These are phyloP conservation scores for Lagopus leucura DNA, from an alignment of 2,113 vertebrate genomes.

Conservation along the genomic window DNA sequence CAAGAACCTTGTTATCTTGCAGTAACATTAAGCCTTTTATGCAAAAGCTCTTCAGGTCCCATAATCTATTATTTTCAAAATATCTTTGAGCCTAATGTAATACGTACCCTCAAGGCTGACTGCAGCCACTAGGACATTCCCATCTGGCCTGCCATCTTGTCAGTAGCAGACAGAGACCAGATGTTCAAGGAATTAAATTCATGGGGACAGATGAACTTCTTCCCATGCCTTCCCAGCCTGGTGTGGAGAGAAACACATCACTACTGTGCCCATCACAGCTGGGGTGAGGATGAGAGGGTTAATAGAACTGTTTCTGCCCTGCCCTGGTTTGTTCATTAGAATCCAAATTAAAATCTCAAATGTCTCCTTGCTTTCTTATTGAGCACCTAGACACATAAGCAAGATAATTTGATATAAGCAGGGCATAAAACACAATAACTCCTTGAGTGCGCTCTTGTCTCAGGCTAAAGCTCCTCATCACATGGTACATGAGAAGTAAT, in stretches of 20 bases:
- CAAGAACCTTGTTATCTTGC: neutral
- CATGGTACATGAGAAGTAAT: neutral
- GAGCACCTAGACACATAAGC: neutral
- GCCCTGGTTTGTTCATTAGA: neutral
- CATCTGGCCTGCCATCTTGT: constrained; percentile 40
- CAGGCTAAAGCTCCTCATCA: neutral
- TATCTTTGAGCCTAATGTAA: neutral
- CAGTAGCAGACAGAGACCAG: constrained; percentile 25
- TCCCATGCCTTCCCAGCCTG: neutral
- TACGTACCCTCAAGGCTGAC: constrained; percentile 1
- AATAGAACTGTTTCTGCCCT: neutral
- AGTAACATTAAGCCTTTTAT: neutral
- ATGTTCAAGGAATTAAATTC: constrained; percentile 44
- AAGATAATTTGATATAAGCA: neutral
- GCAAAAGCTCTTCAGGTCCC: neutral
- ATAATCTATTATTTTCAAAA: neutral
- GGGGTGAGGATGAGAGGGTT: neutral
- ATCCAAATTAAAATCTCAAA: neutral
- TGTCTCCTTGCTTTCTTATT: neutral
- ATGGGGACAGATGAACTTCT: neutral
- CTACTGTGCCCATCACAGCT: neutral
- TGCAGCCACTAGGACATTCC: constrained; percentile 14
- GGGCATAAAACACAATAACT: neutral
- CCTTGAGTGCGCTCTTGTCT: neutral
- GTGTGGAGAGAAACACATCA: neutral